Conservation (phyloP, 2,797 vertebrate genomes). For the Labroides dimidiatus region DNA sequence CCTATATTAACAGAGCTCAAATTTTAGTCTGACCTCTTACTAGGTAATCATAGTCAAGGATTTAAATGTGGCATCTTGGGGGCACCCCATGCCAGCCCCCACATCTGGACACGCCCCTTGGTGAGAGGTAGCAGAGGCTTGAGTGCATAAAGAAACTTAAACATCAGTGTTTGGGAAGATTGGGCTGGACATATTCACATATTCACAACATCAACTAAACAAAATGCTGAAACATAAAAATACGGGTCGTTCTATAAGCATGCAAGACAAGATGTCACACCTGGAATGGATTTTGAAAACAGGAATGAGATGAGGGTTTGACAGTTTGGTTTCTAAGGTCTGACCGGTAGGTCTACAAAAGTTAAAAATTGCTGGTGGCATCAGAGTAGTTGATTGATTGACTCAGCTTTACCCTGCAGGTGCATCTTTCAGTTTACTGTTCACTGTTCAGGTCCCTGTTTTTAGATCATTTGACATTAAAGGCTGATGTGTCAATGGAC, state of each 20-base stretch:
- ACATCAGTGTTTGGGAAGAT: not conserved
- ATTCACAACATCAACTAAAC: slow-evolving; percentile 23
- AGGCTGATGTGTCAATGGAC: slow-evolving; percentile 14
- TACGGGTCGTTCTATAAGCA: not conserved
- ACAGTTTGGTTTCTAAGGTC: slow-evolving; percentile 32
- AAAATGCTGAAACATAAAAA: not conserved
- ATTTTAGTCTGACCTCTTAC: too few relatives aligned
- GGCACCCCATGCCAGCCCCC: too few relatives aligned
- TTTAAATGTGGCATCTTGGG: too few relatives aligned
- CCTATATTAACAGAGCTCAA: too few relatives aligned
- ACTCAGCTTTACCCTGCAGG: slow-evolving; percentile 40
- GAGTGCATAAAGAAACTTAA: slow-evolving; percentile 25
- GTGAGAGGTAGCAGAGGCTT: slow-evolving; percentile 60
- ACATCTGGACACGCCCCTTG: too few relatives aligned
- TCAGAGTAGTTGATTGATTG: slow-evolving; percentile 56
- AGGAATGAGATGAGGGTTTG: slow-evolving; percentile 9
- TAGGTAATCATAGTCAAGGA: too few relatives aligned
- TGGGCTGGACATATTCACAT: slow-evolving; percentile 8
- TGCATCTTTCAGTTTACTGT: slow-evolving; percentile 12
- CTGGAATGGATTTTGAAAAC: slow-evolving; percentile 33
- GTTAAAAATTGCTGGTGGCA: slow-evolving; percentile 51
- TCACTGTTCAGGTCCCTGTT: not conserved
- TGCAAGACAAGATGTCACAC: slow-evolving; percentile 15
- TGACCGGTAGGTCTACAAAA: slow-evolving; percentile 36
- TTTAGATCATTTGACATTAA: slow-evolving; percentile 23